Evolutionary conservation across 2,888 invertebrate genomes (phyloP).

Genomic region (Cyclophora punctaria): DNA sequence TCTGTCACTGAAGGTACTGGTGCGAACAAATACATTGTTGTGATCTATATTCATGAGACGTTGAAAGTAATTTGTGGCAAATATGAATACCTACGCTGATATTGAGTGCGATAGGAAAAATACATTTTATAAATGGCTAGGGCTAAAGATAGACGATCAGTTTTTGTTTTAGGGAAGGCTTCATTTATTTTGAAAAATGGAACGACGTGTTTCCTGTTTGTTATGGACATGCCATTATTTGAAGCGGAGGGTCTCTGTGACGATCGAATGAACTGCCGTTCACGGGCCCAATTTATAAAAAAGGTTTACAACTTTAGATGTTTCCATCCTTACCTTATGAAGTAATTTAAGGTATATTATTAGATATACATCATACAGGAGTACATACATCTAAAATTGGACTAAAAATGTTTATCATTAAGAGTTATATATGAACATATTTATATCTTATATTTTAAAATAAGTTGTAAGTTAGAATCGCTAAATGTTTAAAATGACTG

Average conservation of each 20-base stretch:
- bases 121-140: conserved; percentile 5
- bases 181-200: conserved; percentile 5
- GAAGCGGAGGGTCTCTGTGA: conserved; percentile 1
- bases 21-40: conserved; percentile 27
- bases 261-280: no score
- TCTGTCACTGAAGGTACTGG: conserved; percentile 24
- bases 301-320: neutral
- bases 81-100: conserved; percentile 12
- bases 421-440: no score
- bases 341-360: neutral
- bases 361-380: no score
- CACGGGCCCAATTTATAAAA: neutral
- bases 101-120: conserved; percentile 6
- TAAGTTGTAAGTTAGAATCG: no score
- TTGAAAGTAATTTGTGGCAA: conserved; percentile 22
- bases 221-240: conserved; percentile 5
- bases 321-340: neutral
- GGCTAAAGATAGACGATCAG: neutral
- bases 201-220: conserved; percentile 5
- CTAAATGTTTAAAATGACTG: no score
- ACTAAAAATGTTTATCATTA: no score
- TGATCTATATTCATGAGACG: conserved; percentile 38
- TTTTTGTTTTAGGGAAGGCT: conserved; percentile 7
- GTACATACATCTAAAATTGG: no score
- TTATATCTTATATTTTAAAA: no score